These are phyloP conservation scores for Zalophus californianus DNA, from an alignment of 2,797 vertebrate species.

Conservation along the genomic window DNA sequence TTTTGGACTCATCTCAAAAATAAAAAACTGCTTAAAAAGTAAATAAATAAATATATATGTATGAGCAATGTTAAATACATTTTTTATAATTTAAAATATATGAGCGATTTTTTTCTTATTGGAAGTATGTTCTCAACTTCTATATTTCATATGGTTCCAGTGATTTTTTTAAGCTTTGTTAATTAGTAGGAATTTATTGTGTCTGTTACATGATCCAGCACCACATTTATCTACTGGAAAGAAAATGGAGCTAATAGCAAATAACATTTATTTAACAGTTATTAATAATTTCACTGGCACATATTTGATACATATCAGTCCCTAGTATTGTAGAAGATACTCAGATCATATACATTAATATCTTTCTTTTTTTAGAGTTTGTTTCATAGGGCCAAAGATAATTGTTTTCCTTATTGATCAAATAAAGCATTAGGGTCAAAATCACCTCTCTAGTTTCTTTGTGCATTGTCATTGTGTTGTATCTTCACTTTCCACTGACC, in stretches of 20 bases:
- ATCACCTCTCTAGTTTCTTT: not conserved
- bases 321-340: not conserved
- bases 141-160: not conserved
- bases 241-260: not conserved
- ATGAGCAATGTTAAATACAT: not conserved
- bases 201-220: not conserved
- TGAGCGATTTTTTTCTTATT: not conserved
- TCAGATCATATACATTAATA: not conserved
- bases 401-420: not conserved
- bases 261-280: not conserved
- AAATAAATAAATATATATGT: not conserved
- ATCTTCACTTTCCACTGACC: conserved; percentile 26
- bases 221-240: not conserved
- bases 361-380: conserved; percentile 4
- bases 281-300: not conserved
- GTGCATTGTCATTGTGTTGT: not conserved
- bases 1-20: conserved; percentile 52
- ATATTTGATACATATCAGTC: not conserved
- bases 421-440: not conserved
- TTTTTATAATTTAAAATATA: not conserved
- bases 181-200: not conserved
- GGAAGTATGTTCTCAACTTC: not conserved
- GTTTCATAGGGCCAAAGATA: not conserved
- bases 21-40: conserved; percentile 46
- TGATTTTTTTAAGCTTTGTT: not conserved